Evolutionary conservation across 1,140 invertebrate genomes (phyloP).

Genomic region (Drosophila santomea): DNA sequence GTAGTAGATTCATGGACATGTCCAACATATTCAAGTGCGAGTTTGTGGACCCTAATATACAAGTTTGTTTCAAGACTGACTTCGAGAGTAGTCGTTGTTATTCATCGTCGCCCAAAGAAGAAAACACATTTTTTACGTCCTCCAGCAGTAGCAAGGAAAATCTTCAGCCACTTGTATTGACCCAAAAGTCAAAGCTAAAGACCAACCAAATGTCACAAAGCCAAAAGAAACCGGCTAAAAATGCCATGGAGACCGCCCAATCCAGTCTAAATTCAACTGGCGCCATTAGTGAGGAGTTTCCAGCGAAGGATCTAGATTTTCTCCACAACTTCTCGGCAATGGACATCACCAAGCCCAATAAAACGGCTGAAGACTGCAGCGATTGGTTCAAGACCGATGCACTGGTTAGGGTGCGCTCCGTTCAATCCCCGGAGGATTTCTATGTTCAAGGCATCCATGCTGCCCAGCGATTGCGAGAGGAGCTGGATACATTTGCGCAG

Average conservation of each 20-base stretch:
- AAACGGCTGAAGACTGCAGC: background rate
- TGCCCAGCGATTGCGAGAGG: constrained; percentile 12
- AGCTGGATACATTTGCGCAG: constrained; percentile 10
- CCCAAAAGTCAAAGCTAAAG: background rate
- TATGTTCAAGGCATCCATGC: constrained; percentile 44
- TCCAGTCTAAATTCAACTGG: constrained; percentile 1
- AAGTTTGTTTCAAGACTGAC: constrained; percentile 26
- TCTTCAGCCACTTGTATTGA: no score
- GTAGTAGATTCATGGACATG: background rate
- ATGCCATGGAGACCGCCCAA: background rate
- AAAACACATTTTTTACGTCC: background rate
- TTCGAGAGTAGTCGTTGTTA: background rate
- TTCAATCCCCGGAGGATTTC: constrained; percentile 55
- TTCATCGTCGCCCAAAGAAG: background rate
- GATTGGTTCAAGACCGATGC: constrained; percentile 50
- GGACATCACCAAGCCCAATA: constrained; percentile 19
- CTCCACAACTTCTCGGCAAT: constrained; percentile 27
- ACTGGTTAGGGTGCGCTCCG: constrained; percentile 28
- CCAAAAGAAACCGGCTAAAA: background rate
- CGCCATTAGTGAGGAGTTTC: background rate
- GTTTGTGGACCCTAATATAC: constrained; percentile 42
- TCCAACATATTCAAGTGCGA: constrained; percentile 14
- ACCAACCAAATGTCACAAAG: background rate
- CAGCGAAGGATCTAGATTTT: constrained; percentile 1
- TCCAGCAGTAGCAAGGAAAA: constrained; percentile 14